Conservation (phyloP, 2,888 invertebrate genomes). For the Girardia tigrina region DNA sequence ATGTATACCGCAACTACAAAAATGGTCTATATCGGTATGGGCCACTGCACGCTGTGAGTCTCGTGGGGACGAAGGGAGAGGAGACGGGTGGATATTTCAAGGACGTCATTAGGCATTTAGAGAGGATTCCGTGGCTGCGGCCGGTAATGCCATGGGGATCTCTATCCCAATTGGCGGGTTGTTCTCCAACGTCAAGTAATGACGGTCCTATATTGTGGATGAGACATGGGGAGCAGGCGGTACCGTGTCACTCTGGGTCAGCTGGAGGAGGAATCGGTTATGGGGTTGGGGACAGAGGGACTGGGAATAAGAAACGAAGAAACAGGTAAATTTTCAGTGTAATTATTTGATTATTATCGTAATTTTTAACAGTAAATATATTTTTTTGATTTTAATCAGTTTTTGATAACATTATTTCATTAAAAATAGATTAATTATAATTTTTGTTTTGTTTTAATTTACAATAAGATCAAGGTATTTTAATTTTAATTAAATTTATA, state of each 20-base stretch:
- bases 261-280: too few species aligned
- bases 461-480: too few species aligned
- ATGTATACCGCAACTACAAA: slow-evolving; percentile 26
- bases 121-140: slow-evolving; percentile 67
- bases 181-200: slow-evolving; percentile 71
- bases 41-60: slow-evolving; percentile 80
- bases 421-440: too few species aligned
- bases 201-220: slow-evolving; percentile 98
- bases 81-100: slow-evolving; percentile 83
- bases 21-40: slow-evolving; percentile 78
- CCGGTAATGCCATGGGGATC: slow-evolving; percentile 91
- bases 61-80: slow-evolving; percentile 66
- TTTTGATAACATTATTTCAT: too few species aligned
- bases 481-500: too few species aligned
- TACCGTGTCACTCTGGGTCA: too few species aligned
- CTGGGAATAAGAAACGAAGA: slow-evolving; percentile 43
- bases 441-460: too few species aligned
- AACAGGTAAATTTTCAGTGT: neutral
- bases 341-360: too few species aligned
- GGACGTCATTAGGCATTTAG: slow-evolving; percentile 67
- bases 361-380: too few species aligned
- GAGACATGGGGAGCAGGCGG: slow-evolving; percentile 86
- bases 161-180: slow-evolving; percentile 70
- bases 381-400: too few species aligned
- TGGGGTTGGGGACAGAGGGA: too few species aligned